A percentile compares a stretch with the other conserved stretches of the same genome.
phyloP scores from a whole-genome alignment of 2,797 vertebrate genomes.

The Buceros bicornis region DNA sequence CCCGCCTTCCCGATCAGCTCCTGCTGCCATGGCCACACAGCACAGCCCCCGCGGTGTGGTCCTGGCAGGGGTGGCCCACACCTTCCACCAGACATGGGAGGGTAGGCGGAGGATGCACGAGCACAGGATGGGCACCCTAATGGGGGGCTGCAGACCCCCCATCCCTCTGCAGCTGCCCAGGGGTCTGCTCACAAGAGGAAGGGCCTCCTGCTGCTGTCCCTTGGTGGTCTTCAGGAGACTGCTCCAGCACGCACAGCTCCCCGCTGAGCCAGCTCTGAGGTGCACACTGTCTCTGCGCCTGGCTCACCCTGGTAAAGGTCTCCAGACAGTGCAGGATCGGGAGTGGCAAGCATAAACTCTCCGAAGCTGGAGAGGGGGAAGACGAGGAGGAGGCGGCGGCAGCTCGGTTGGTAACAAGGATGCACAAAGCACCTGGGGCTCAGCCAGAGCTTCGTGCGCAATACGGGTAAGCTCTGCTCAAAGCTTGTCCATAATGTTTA shows the following conservation, averaged over 20 bases:
- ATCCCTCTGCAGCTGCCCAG: not conserved
- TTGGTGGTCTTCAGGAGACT: not conserved
- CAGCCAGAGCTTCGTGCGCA: not conserved
- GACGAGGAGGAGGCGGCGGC: not conserved
- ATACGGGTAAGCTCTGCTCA: not conserved
- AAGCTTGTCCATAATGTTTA: slow-evolving; percentile 18
- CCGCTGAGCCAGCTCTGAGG: fast-evolving
- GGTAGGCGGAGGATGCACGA: fast-evolving
- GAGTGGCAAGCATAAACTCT: not conserved
- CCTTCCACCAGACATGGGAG: fast-evolving
- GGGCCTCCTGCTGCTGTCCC: fast-evolving
- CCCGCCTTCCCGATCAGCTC: fast-evolving
- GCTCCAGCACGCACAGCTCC: not conserved
- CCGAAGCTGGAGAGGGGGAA: not conserved
- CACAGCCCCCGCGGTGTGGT: fast-evolving
- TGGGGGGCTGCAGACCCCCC: not conserved
- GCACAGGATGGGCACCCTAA: not conserved
- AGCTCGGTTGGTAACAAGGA: not conserved
- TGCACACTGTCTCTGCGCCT: fast-evolving
- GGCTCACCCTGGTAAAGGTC: not conserved
- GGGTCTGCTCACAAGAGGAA: not conserved
- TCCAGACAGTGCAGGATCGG: not conserved
- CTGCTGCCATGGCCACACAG: not conserved
- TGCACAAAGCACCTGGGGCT: not conserved
- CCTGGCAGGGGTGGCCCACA: not conserved